These are phyloP conservation scores for Cebus imitator DNA, from an alignment of 2,113 vertebrate genomes.

Conservation along the genomic window DNA sequence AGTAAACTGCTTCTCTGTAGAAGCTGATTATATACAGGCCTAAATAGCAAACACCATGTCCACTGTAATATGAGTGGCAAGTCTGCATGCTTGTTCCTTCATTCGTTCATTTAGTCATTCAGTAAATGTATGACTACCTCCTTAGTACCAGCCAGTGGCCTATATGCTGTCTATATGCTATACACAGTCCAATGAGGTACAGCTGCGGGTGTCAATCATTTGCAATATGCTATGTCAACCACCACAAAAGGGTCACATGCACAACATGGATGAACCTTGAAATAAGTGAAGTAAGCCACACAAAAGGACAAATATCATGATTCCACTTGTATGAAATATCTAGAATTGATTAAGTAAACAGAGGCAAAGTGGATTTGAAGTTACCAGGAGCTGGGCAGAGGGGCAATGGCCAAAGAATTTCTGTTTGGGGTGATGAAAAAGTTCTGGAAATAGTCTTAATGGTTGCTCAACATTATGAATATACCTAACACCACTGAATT, in stretches of 20 bases:
- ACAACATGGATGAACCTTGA: not conserved
- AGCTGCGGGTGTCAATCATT: not conserved
- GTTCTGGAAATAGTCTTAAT: not conserved
- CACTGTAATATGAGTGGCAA: not conserved
- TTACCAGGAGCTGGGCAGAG: not conserved
- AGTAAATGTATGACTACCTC: not conserved
- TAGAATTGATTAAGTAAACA: not conserved
- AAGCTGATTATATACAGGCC: not conserved
- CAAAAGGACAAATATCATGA: not conserved
- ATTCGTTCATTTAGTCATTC: not conserved
- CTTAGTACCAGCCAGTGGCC: not conserved
- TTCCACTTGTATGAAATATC: not conserved
- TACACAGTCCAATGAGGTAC: not conserved
- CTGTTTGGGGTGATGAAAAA: not conserved
- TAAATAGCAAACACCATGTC: not conserved
- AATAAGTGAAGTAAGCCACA: not conserved
- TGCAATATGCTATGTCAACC: not conserved
- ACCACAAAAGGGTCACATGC: not conserved
- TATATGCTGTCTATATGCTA: not conserved
- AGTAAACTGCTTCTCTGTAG: constrained; percentile 34
- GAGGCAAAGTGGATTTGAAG: not conserved
- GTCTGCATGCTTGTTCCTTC: not conserved
- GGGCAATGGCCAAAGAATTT: not conserved
- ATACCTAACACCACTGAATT: not conserved
- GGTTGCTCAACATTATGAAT: not conserved